phyloP scores from a whole-genome alignment of 2,888 invertebrate species.

The Timema podura region DNA sequence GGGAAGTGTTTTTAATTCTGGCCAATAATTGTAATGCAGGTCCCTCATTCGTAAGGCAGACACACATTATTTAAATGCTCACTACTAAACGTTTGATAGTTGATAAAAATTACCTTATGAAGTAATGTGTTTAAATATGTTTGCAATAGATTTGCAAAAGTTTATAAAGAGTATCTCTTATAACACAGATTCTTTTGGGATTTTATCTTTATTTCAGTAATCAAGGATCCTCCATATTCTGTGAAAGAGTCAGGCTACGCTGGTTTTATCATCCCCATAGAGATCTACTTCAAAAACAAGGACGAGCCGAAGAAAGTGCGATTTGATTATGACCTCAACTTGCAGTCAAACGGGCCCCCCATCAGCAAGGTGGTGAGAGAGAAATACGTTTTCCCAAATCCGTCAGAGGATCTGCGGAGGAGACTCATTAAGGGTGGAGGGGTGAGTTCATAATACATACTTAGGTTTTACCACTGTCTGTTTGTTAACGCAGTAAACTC shows the following conservation, averaged over 20 bases:
- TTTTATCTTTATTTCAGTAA: conserved; percentile 56
- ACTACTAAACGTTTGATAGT: too few species aligned
- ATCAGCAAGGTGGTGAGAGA: conserved; percentile 70
- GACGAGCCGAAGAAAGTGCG: conserved; percentile 79
- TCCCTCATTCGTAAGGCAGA: too few species aligned
- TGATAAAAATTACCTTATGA: too few species aligned
- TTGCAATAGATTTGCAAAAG: neutral
- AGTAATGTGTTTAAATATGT: too few species aligned
- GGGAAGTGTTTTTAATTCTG: too few species aligned
- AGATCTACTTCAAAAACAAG: conserved; percentile 82
- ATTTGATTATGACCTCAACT: conserved; percentile 79
- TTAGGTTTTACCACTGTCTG: too few species aligned
- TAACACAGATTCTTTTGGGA: neutral
- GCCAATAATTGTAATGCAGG: too few species aligned
- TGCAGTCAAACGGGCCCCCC: conserved; percentile 71
- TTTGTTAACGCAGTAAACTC: too few species aligned
- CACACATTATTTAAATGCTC: too few species aligned
- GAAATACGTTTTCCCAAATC: conserved; percentile 77
- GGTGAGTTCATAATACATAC: conserved; percentile 45
- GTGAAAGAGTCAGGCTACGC: conserved; percentile 95
- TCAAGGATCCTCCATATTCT: conserved; percentile 86
- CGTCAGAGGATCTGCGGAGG: conserved; percentile 83
- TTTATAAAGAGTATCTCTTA: conserved; percentile 3
- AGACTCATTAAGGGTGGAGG: conserved; percentile 86
- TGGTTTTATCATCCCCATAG: conserved; percentile 85